phyloP scores from a whole-genome alignment of 2,888 invertebrate genomes.

The Stomorhina lunata region DNA sequence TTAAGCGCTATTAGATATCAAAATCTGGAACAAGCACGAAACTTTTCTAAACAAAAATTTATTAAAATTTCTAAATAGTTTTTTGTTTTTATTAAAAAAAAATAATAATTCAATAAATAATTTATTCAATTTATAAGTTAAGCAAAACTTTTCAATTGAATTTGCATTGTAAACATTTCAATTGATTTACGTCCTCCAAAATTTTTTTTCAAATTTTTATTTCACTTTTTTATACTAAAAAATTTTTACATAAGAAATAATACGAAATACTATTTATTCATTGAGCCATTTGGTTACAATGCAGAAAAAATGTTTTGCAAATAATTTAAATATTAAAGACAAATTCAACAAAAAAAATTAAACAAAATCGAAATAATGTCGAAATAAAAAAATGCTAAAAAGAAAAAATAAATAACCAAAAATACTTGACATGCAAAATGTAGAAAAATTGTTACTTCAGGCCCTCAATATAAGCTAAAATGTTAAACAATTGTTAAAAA shows the following conservation, averaged over 20 bases:
- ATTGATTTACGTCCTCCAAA: neutral
- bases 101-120: neutral
- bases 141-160: slow-evolving; percentile 3
- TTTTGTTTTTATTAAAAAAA: neutral
- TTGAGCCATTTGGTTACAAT: slow-evolving; percentile 27
- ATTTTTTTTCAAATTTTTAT: neutral
- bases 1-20: too few species aligned
- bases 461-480: slow-evolving; percentile 39
- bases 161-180: neutral
- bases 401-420: neutral
- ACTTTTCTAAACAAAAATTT: neutral
- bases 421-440: slow-evolving; percentile 62
- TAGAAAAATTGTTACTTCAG: slow-evolving; percentile 36
- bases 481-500: slow-evolving; percentile 52
- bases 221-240: slow-evolving; percentile 5
- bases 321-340: slow-evolving; percentile 15
- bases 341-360: neutral
- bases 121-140: neutral
- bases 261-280: slow-evolving; percentile 48
- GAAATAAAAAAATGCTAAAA: neutral
- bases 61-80: neutral
- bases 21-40: too few species aligned
- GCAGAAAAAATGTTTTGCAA: slow-evolving; percentile 45
- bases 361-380: neutral
- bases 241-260: slow-evolving; percentile 44